These are phyloP conservation scores for Cassiopea xamachana DNA, from an alignment of 30 jellyfish, hydroid and myxozoan species.

Conservation along the genomic window DNA sequence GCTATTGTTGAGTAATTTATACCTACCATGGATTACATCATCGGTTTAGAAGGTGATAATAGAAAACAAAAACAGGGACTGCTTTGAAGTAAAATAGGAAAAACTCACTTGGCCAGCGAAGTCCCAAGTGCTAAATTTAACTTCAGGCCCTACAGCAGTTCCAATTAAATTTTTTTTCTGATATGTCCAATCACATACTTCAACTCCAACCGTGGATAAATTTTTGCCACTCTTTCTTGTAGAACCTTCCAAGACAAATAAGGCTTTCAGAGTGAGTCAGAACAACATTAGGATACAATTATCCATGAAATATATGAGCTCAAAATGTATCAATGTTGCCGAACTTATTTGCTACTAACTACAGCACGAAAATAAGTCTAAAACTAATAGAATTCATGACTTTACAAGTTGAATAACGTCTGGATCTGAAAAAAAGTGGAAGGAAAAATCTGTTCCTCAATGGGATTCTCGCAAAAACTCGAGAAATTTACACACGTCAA, in stretches of 20 bases:
- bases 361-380: too few relatives aligned
- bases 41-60: not conserved
- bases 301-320: too few relatives aligned
- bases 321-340: too few relatives aligned
- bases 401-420: too few relatives aligned
- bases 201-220: conserved; percentile 94
- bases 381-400: too few relatives aligned
- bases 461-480: not conserved
- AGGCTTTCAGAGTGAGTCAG: not conserved
- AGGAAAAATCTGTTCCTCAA: too few relatives aligned
- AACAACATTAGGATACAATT: too few relatives aligned
- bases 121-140: conserved; percentile 95
- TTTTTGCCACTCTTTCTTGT: conserved; percentile 28
- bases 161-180: conserved; percentile 58
- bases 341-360: too few relatives aligned
- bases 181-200: conserved; percentile 91
- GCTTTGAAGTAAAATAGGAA: too few relatives aligned
- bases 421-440: too few relatives aligned
- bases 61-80: too few relatives aligned
- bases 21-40: not conserved
- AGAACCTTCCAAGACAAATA: not conserved
- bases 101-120: conserved; percentile 94
- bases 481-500: not conserved
- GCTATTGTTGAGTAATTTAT: too few relatives aligned
- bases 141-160: conserved; percentile 46